Percentiles rank a stretch among this genome's conserved stretches.
Evolutionary conservation across 2,888 invertebrate species (phyloP).

Genomic region (Eupithecia pulchellata): DNA sequence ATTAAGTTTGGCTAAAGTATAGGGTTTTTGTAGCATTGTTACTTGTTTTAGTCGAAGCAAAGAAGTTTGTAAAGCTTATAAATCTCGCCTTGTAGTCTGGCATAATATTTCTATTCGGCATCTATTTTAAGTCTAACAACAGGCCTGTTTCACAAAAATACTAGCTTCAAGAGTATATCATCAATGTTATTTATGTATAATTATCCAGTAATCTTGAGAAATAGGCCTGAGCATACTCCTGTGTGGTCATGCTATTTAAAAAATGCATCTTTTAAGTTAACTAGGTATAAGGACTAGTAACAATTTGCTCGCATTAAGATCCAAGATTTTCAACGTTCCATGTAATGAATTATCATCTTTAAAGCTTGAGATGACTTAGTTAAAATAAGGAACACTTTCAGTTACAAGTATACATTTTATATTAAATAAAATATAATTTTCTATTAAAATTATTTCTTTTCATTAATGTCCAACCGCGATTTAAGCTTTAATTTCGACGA

Average conservation of each 20-base stretch:
- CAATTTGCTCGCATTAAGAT: slow-evolving; percentile 53
- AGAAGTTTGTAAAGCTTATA: slow-evolving; percentile 20
- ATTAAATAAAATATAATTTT: slow-evolving; percentile 82
- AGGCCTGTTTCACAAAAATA: slow-evolving; percentile 14
- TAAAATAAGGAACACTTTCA: slow-evolving; percentile 65
- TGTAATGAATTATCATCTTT: slow-evolving; percentile 54
- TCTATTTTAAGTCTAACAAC: slow-evolving; percentile 10
- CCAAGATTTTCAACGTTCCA: slow-evolving; percentile 38
- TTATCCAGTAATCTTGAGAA: slow-evolving; percentile 11
- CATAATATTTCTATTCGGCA: not conserved
- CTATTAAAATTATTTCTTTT: slow-evolving; percentile 48
- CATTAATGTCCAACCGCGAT: slow-evolving; percentile 2
- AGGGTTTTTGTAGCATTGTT: not conserved
- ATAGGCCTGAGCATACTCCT: slow-evolving; percentile 4
- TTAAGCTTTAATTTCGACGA: not conserved
- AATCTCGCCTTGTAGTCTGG: slow-evolving; percentile 11
- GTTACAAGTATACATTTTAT: slow-evolving; percentile 82
- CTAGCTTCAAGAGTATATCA: not conserved
- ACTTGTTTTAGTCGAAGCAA: not conserved
- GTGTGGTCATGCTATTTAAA: slow-evolving; percentile 60
- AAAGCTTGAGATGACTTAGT: slow-evolving; percentile 69
- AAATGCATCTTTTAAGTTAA: slow-evolving; percentile 74
- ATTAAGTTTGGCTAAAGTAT: not conserved
- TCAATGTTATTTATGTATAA: not conserved
- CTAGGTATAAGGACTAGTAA: slow-evolving; percentile 77